phyloP scores from a whole-genome alignment of 2,888 invertebrate species.

The Pterostichus niger region DNA sequence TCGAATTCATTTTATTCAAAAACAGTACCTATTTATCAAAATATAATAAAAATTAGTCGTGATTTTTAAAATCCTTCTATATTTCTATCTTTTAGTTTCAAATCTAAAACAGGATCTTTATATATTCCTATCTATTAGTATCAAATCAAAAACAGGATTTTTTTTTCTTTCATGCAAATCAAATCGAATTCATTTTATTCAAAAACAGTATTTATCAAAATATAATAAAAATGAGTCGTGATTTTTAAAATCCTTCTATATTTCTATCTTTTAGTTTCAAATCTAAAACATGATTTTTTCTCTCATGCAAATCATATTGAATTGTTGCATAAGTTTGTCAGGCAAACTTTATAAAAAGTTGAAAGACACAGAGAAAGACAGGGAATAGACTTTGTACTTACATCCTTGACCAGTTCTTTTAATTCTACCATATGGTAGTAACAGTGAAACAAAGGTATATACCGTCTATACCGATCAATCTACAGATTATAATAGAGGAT shows the following conservation, averaged over 20 bases:
- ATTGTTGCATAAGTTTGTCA: slow-evolving; percentile 8
- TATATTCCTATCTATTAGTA: too few relatives aligned
- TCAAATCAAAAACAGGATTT: too few relatives aligned
- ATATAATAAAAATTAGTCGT: neutral
- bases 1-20: too few relatives aligned
- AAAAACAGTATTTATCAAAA: too few relatives aligned
- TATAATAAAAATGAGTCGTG: neutral
- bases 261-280: neutral
- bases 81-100: neutral
- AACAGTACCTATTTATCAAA: too few relatives aligned
- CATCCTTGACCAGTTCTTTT: slow-evolving; percentile 15
- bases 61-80: neutral
- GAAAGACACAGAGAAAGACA: neutral
- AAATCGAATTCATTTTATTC: too few relatives aligned
- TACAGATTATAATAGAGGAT: too few relatives aligned
- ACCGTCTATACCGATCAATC: too few relatives aligned
- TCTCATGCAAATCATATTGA: neutral
- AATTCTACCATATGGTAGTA: neutral
- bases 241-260: neutral
- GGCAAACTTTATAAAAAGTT: slow-evolving; percentile 20
- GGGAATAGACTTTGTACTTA: neutral
- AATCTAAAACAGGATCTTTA: too few relatives aligned
- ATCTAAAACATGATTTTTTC: too few relatives aligned
- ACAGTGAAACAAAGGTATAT: neutral
- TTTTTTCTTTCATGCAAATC: neutral